Conservation (phyloP, 2,888 invertebrate species). For the Agrypnus murinus region DNA sequence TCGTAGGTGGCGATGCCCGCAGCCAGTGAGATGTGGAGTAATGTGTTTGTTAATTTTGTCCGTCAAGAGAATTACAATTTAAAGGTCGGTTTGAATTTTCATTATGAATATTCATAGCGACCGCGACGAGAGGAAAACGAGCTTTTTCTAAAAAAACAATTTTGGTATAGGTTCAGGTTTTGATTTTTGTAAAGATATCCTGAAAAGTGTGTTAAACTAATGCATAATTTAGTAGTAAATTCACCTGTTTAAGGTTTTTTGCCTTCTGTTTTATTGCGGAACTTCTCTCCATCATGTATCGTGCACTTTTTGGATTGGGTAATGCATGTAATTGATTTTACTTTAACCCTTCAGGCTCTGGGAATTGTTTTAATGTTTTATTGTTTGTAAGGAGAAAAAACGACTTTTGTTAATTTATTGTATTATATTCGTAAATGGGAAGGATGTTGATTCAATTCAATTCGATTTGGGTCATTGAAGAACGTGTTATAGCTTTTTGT, state of each 20-base stretch:
- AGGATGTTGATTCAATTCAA: slow-evolving; percentile 48
- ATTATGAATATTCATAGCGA: neutral
- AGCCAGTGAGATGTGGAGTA: slow-evolving; percentile 44
- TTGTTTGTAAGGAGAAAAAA: slow-evolving; percentile 52
- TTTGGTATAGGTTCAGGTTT: too few species aligned
- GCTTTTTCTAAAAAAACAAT: too few species aligned
- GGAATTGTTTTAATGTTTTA: slow-evolving; percentile 57
- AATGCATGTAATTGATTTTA: slow-evolving; percentile 57
- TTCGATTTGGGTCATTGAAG: slow-evolving; percentile 56
- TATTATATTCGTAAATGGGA: slow-evolving; percentile 53
- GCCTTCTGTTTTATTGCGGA: slow-evolving; percentile 27
- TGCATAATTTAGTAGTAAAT: slow-evolving; percentile 22
- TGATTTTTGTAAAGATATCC: too few species aligned
- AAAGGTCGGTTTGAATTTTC: slow-evolving; percentile 17
- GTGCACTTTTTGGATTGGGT: slow-evolving; percentile 52
- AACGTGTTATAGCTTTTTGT: slow-evolving; percentile 39
- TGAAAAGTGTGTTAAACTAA: too few species aligned
- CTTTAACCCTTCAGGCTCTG: slow-evolving; percentile 53
- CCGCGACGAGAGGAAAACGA: too few species aligned
- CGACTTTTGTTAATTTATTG: slow-evolving; percentile 48
- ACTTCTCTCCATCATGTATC: slow-evolving; percentile 42
- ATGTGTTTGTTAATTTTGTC: slow-evolving; percentile 34
- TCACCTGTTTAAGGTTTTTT: slow-evolving; percentile 17
- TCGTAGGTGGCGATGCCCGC: slow-evolving; percentile 65
- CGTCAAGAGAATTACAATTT: slow-evolving; percentile 27